phyloP scores from a whole-genome alignment of 2,797 vertebrate genomes.

The Anabas testudineus region DNA sequence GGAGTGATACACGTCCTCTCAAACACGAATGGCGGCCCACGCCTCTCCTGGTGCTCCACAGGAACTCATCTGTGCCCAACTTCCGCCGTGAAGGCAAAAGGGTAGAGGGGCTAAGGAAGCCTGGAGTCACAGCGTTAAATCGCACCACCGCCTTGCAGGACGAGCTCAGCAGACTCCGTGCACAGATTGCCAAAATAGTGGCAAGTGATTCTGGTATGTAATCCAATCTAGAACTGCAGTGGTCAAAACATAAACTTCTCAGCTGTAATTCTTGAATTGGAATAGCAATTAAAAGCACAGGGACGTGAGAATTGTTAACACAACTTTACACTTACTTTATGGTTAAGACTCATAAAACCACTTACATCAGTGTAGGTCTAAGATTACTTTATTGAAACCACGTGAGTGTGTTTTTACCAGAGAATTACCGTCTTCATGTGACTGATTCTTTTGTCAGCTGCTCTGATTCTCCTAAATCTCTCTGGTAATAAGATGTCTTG shows the following conservation, averaged over 20 bases:
- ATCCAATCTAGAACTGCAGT: not conserved
- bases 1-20: conserved; percentile 93
- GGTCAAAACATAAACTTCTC: not conserved
- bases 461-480: conserved; percentile 51
- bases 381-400: not conserved
- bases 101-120: conserved; percentile 93
- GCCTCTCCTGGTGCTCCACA: conserved; percentile 94
- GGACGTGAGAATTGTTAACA: not conserved
- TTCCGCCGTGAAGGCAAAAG: conserved; percentile 94
- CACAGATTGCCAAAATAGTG: conserved; percentile 97
- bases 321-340: not conserved
- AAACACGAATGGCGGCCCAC: conserved; percentile 98
- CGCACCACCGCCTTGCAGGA: conserved; percentile 95
- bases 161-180: conserved; percentile 93
- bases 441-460: conserved; percentile 41
- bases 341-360: not conserved
- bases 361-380: not conserved
- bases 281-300: not conserved
- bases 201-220: conserved; percentile 88
- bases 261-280: not conserved
- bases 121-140: conserved; percentile 93
- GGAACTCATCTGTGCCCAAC: conserved; percentile 98
- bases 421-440: conserved; percentile 21
- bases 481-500: conserved; percentile 48
- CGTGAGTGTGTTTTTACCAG: not conserved